Conservation (phyloP, 2,797 vertebrate species). For the Lophius americanus region DNA sequence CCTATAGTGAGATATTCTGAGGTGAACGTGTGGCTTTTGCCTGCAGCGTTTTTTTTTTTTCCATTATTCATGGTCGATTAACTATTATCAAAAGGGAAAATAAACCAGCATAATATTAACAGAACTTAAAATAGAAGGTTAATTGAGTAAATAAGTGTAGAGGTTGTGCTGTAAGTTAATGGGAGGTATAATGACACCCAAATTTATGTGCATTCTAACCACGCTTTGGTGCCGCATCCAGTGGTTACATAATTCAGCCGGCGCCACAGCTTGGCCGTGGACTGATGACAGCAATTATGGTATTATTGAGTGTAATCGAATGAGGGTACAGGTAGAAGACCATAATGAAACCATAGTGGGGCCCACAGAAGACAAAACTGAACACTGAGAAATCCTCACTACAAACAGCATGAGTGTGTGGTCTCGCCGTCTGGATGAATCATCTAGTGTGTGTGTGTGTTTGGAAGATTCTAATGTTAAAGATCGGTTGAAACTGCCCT, state of each 20-base stretch:
- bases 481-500: too few relatives aligned
- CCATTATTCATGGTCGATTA: conserved; percentile 77
- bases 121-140: conserved; percentile 66
- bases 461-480: too few relatives aligned
- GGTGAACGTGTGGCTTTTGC: conserved; percentile 55
- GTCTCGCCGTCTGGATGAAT: too few relatives aligned
- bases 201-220: conserved; percentile 62
- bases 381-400: neutral
- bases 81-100: conserved; percentile 57
- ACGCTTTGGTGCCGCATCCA: conserved; percentile 31
- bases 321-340: neutral
- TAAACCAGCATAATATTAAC: conserved; percentile 59
- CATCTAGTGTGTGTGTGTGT: too few relatives aligned
- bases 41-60: conserved; percentile 40
- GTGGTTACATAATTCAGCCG: conserved; percentile 37
- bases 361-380: conserved; percentile 18
- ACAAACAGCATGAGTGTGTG: too few relatives aligned
- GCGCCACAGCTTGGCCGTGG: conserved; percentile 23
- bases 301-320: conserved; percentile 60
- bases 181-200: conserved; percentile 62
- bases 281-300: conserved; percentile 48
- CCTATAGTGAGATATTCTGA: conserved; percentile 46
- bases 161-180: conserved; percentile 69
- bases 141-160: conserved; percentile 76
- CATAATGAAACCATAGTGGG: conserved; percentile 36